Evolutionary conservation across 1,140 invertebrate genomes (phyloP).

Genomic region (Ganaspis sp.): DNA sequence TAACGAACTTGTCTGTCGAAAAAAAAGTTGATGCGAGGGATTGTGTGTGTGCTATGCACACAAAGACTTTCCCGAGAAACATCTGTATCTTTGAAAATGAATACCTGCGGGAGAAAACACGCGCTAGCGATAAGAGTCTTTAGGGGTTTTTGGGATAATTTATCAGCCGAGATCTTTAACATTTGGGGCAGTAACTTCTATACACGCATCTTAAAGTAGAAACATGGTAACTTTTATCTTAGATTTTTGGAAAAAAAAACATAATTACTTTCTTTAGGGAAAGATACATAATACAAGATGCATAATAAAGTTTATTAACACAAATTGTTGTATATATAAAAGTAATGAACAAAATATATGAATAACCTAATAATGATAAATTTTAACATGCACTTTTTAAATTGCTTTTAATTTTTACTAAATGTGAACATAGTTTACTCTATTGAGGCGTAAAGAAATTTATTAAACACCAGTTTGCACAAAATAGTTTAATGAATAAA

Average conservation of each 20-base stretch:
- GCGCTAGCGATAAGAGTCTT: conserved; percentile 7
- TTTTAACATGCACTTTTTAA: too few relatives aligned
- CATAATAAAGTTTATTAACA: too few relatives aligned
- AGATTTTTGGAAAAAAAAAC: neutral
- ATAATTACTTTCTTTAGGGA: neutral
- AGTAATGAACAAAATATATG: too few relatives aligned
- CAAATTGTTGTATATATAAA: too few relatives aligned
- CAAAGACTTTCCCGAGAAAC: neutral
- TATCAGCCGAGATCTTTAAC: conserved; percentile 21
- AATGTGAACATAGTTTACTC: too few relatives aligned
- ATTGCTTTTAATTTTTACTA: too few relatives aligned
- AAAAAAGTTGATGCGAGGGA: conserved; percentile 14
- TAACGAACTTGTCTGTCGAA: neutral
- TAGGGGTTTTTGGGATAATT: conserved; percentile 19
- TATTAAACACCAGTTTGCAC: too few relatives aligned
- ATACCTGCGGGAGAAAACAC: conserved; percentile 11
- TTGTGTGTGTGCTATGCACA: neutral
- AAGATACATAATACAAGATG: too few relatives aligned
- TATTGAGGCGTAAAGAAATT: too few relatives aligned
- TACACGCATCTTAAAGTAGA: neutral
- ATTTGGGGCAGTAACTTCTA: conserved; percentile 13
- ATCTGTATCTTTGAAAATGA: neutral
- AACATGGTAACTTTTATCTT: neutral
- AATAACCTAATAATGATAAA: too few relatives aligned
- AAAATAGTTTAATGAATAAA: too few relatives aligned